Percentiles rank a stretch among this genome's conserved stretches.
Conservation (phyloP, 2,888 invertebrate species). For the Platycheirus albimanus region DNA sequence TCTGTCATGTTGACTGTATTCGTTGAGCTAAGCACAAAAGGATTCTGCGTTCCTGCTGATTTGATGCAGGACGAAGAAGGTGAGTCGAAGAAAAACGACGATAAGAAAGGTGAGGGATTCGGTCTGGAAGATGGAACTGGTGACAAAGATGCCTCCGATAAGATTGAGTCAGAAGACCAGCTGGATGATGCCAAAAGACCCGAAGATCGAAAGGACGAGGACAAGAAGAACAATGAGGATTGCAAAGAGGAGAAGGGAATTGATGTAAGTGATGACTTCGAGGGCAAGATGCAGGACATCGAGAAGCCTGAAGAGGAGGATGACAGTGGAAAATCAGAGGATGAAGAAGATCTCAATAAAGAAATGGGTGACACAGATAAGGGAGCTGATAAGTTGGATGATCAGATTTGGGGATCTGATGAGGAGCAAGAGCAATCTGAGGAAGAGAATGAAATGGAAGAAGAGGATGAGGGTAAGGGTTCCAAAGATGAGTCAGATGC, state of each 20-base stretch:
- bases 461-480: conserved; percentile 87
- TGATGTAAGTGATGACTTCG: conserved; percentile 98
- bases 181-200: conserved; percentile 93
- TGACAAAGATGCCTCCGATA: conserved; percentile 96
- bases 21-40: conserved; percentile 91
- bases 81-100: conserved; percentile 83
- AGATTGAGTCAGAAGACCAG: conserved; percentile 92
- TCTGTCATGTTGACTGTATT: conserved; percentile 93
- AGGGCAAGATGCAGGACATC: conserved; percentile 86
- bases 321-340: conserved; percentile 86
- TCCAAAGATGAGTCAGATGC: conserved; percentile 89
- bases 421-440: conserved; percentile 90
- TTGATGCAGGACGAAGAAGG: conserved; percentile 89
- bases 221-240: conserved; percentile 89
- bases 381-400: conserved; percentile 91
- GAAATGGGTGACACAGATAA: conserved; percentile 98
- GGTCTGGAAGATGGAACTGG: conserved; percentile 94
- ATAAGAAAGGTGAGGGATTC: conserved; percentile 88
- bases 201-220: conserved; percentile 86
- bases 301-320: conserved; percentile 86
- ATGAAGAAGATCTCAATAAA: conserved; percentile 93
- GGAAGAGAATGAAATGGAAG: conserved; percentile 84
- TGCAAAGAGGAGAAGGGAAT: conserved; percentile 95
- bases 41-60: conserved; percentile 96
- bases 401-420: conserved; percentile 93